These are phyloP conservation scores for Pomatostomus ruficeps DNA, from an alignment of 2,113 vertebrate species.

Conservation along the genomic window DNA sequence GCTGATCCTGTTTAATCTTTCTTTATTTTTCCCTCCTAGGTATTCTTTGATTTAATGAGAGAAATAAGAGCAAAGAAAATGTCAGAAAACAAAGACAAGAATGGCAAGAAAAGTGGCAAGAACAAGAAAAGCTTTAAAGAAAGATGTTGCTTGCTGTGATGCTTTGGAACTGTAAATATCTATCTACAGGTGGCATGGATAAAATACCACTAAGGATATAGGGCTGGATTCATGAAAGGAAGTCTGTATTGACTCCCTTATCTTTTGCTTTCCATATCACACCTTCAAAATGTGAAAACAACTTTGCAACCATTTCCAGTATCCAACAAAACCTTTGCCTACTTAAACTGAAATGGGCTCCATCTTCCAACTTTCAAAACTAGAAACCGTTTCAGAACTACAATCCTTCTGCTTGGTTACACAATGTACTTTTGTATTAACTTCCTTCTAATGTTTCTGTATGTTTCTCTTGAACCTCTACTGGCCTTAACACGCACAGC, in stretches of 20 bases:
- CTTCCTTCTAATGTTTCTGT: not conserved
- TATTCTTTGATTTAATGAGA: slow-evolving; percentile 97
- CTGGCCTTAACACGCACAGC: slow-evolving; percentile 52
- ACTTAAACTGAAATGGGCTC: not conserved
- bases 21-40: slow-evolving; percentile 67
- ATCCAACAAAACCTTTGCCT: slow-evolving; percentile 31
- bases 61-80: slow-evolving; percentile 95
- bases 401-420: slow-evolving; percentile 7
- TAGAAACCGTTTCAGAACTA: slow-evolving; percentile 21
- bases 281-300: slow-evolving; percentile 62
- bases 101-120: slow-evolving; percentile 89
- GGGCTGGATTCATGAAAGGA: slow-evolving; percentile 40
- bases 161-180: slow-evolving; percentile 23
- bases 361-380: not conserved
- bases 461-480: slow-evolving; percentile 19
- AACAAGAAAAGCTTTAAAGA: slow-evolving; percentile 95
- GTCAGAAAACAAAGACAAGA: slow-evolving; percentile 95
- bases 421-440: not conserved
- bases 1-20: not conserved
- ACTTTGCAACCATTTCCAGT: slow-evolving; percentile 14
- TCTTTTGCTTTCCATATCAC: slow-evolving; percentile 45
- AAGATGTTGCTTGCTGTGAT: slow-evolving; percentile 89
- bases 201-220: slow-evolving; percentile 22
- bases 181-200: slow-evolving; percentile 15
- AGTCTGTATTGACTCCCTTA: slow-evolving; percentile 31